phyloP scores from a whole-genome alignment of 2,888 invertebrate species.

The Pteria penguin region DNA sequence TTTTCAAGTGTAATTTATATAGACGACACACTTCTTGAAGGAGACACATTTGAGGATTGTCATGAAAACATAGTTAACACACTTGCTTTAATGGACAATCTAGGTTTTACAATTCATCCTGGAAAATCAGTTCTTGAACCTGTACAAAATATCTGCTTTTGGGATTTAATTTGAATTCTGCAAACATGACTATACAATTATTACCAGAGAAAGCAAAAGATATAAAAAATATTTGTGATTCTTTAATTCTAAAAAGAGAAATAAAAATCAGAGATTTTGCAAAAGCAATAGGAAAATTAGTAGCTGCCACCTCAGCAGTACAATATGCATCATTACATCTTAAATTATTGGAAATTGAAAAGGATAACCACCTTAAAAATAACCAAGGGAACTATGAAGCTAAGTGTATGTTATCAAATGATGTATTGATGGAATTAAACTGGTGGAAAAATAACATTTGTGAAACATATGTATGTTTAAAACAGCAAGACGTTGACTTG shows the following conservation, averaged over 20 bases:
- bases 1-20: constrained; percentile 15
- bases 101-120: constrained; percentile 37
- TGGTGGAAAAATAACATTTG: constrained; percentile 17
- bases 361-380: constrained; percentile 18
- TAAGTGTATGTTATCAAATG: not conserved
- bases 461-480: no score
- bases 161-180: constrained; percentile 34
- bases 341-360: constrained; percentile 34
- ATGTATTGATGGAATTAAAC: not conserved
- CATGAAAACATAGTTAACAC: constrained; percentile 25
- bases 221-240: not conserved
- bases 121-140: constrained; percentile 38
- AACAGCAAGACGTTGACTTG: constrained; percentile 5
- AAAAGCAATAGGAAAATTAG: constrained; percentile 33
- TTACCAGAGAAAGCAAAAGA: constrained; percentile 17
- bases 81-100: constrained; percentile 9
- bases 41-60: constrained; percentile 17
- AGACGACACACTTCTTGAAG: constrained; percentile 35
- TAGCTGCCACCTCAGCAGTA: constrained; percentile 27
- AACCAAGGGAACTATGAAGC: constrained; percentile 18
- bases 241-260: not conserved
- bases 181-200: constrained; percentile 36
- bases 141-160: constrained; percentile 30
- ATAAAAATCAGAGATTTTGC: constrained; percentile 23
- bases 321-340: constrained; percentile 25